phyloP scores from a whole-genome alignment of 2,888 invertebrate species.

The Cyclophora albipunctata region DNA sequence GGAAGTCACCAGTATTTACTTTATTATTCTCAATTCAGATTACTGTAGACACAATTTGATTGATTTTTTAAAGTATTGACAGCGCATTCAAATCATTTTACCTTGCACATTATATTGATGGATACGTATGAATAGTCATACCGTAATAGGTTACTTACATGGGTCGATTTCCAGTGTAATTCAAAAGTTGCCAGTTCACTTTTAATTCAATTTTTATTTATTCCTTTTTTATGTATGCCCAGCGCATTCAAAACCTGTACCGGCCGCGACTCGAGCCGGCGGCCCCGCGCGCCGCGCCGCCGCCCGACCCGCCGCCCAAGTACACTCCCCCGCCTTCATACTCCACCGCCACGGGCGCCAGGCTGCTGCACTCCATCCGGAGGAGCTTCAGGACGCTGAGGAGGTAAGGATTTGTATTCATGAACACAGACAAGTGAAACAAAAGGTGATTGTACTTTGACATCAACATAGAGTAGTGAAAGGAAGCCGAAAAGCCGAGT shows the following conservation, averaged over 20 bases:
- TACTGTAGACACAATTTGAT: too few species aligned
- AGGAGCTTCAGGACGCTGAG: conserved; percentile 83
- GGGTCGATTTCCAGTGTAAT: too few species aligned
- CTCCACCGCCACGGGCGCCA: conserved; percentile 91
- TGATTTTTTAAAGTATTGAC: too few species aligned
- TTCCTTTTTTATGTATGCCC: conserved; percentile 15
- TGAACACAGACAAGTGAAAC: not conserved
- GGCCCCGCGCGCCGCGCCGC: conserved; percentile 30
- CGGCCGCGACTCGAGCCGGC: conserved; percentile 78
- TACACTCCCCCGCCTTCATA: conserved; percentile 96
- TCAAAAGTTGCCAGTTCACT: too few species aligned
- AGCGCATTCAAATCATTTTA: too few species aligned
- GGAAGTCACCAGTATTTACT: too few species aligned
- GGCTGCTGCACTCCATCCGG: conserved; percentile 85
- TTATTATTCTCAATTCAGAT: too few species aligned
- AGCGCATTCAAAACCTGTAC: conserved; percentile 90
- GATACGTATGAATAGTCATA: too few species aligned
- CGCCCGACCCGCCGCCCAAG: conserved; percentile 88
- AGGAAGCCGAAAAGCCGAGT: not conserved
- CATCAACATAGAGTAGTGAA: too few species aligned
- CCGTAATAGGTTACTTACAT: too few species aligned
- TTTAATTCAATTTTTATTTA: too few species aligned
- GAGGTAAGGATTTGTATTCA: conserved; percentile 30
- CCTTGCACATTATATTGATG: too few species aligned
- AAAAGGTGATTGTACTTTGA: not conserved